These are phyloP conservation scores for Mus minutoides DNA, from an alignment of 2,797 vertebrate genomes.

Conservation along the genomic window DNA sequence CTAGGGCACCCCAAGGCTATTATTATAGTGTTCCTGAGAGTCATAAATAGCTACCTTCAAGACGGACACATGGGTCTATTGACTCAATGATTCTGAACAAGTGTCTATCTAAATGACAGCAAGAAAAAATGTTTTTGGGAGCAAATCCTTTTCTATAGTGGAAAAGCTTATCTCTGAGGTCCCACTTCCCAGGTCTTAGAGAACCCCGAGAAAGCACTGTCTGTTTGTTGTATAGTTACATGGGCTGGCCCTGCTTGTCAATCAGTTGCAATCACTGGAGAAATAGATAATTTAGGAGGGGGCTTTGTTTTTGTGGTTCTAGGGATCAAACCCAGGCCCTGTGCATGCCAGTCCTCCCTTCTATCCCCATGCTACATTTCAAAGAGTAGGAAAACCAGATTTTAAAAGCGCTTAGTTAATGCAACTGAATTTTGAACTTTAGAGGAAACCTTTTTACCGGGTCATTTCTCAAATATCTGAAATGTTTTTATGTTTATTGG, in stretches of 20 bases:
- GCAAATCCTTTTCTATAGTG: slow-evolving; percentile 42
- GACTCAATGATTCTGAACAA: slow-evolving; percentile 61
- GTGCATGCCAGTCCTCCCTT: background rate
- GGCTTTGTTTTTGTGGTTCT: background rate
- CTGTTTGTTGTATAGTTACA: slow-evolving; percentile 20
- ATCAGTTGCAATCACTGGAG: background rate
- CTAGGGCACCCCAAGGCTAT: slow-evolving; percentile 39
- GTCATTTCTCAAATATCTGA: slow-evolving; percentile 47
- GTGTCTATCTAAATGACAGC: slow-evolving; percentile 55
- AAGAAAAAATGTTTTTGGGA: slow-evolving; percentile 58
- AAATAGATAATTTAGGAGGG: background rate
- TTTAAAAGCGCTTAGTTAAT: background rate
- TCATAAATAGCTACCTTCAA: slow-evolving; percentile 63
- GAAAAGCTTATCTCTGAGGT: slow-evolving; percentile 38
- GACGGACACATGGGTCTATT: slow-evolving; percentile 48
- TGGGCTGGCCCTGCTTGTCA: background rate
- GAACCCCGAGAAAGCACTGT: slow-evolving; percentile 29
- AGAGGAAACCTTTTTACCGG: slow-evolving; percentile 25
- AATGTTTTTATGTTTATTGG: slow-evolving; percentile 10
- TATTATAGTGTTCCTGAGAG: slow-evolving; percentile 45
- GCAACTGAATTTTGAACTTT: slow-evolving; percentile 7
- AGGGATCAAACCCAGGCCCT: background rate
- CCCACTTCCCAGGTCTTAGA: slow-evolving; percentile 32
- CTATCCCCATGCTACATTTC: background rate
- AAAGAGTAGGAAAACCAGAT: background rate